Evolutionary conservation across 2,888 invertebrate genomes (phyloP).

Genomic region (Drosophila falleni): DNA sequence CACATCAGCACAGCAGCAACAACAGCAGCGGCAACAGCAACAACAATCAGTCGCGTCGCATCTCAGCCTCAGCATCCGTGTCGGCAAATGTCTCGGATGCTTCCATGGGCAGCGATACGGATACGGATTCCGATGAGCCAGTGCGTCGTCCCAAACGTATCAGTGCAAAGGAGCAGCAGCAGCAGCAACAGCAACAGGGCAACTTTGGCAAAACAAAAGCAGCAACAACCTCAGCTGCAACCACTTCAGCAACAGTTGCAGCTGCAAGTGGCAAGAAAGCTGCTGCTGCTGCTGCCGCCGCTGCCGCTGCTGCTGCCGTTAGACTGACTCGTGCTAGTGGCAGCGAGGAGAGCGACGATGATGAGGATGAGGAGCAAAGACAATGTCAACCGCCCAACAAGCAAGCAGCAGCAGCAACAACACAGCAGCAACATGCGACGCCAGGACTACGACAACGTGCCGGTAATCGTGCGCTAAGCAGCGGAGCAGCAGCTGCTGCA

Average conservation of each 20-base stretch:
- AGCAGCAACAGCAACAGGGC: constrained; percentile 57
- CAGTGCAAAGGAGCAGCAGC: constrained; percentile 62
- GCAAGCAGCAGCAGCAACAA: not conserved
- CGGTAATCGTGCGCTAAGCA: constrained; percentile 62
- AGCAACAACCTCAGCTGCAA: not conserved
- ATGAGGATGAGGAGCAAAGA: constrained; percentile 77
- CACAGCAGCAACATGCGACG: constrained; percentile 1
- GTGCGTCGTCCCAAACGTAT: constrained; percentile 82
- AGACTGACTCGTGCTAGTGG: constrained; percentile 82
- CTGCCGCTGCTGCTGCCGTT: not conserved
- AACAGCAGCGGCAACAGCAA: constrained; percentile 32
- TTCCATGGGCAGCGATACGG: constrained; percentile 87
- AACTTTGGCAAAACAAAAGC: constrained; percentile 40
- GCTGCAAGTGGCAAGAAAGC: constrained; percentile 28
- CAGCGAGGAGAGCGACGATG: constrained; percentile 87
- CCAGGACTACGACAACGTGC: constrained; percentile 44
- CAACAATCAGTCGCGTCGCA: constrained; percentile 85
- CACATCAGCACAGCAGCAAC: constrained; percentile 38
- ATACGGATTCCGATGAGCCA: constrained; percentile 86
- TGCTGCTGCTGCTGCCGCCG: not conserved
- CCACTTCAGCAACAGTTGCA: not conserved
- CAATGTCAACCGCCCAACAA: constrained; percentile 16
- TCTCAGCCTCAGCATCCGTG: constrained; percentile 60
- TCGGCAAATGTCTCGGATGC: constrained; percentile 87
- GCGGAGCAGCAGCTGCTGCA: constrained; percentile 32